Evolutionary conservation across 2,797 vertebrate genomes (phyloP).

Genomic region (Acrossocheilus fasciatus): DNA sequence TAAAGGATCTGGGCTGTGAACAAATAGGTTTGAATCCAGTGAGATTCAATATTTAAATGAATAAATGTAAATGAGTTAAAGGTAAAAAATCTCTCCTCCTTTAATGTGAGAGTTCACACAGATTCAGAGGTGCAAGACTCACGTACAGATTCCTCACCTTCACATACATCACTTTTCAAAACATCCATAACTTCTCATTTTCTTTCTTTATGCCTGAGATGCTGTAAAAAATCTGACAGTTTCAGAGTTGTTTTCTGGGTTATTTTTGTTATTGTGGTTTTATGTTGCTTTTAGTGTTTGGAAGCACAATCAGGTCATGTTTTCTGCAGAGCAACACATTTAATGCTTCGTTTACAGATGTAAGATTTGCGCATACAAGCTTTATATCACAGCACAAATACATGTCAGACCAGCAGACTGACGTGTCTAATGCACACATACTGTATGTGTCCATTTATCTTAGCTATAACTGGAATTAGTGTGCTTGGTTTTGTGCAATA

Average conservation of each 20-base stretch:
- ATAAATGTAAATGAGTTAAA: background rate
- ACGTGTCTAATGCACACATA: background rate
- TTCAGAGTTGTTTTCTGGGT: background rate
- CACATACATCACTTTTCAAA: background rate
- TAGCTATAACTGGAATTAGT: background rate
- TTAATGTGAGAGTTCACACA: background rate
- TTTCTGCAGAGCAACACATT: background rate
- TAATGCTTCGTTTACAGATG: background rate
- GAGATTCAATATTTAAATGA: background rate
- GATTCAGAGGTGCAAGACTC: background rate
- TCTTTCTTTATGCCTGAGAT: too few species aligned
- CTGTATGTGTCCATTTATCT: background rate
- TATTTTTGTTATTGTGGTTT: background rate
- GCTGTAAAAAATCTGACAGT: slow-evolving; percentile 2
- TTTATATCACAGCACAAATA: background rate
- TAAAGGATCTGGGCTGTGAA: background rate
- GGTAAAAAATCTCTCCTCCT: background rate
- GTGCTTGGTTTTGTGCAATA: background rate
- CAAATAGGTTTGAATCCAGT: background rate
- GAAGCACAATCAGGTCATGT: slow-evolving; percentile 26
- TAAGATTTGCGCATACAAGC: background rate
- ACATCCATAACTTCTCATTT: background rate
- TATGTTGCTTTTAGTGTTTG: background rate
- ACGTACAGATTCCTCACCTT: background rate
- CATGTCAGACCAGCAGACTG: background rate